Percentiles rank a stretch among this genome's conserved stretches.
phyloP scores from a whole-genome alignment of 2,113 vertebrate genomes.

The Eulacestoma nigropectus region DNA sequence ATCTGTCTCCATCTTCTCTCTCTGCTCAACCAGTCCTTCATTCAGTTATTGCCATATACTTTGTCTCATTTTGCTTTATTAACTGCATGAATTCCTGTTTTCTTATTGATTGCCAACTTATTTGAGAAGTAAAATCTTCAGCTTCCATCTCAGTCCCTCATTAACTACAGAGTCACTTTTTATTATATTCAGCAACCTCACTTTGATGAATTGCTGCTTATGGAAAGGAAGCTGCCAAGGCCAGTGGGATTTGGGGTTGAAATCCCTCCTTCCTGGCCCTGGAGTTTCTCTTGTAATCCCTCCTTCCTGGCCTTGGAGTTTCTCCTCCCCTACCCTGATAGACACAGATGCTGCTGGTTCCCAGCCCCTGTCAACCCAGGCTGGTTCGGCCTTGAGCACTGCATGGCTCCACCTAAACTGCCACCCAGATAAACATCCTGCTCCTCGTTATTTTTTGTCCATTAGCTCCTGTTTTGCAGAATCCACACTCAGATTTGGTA shows the following conservation, averaged over 20 bases:
- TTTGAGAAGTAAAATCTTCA: background rate
- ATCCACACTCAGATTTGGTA: background rate
- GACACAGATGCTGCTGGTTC: background rate
- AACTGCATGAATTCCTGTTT: background rate
- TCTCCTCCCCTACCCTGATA: accelerated
- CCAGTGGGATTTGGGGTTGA: background rate
- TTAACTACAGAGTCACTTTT: background rate
- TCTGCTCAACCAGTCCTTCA: background rate
- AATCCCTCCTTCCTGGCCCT: background rate
- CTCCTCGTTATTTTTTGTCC: background rate
- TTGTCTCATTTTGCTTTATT: background rate
- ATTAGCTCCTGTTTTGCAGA: background rate
- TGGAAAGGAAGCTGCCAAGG: background rate
- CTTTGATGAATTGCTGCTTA: background rate
- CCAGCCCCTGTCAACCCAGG: background rate
- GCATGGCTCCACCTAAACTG: background rate
- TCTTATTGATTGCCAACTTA: background rate
- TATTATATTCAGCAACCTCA: background rate
- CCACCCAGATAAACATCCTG: background rate
- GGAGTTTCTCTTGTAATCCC: background rate
- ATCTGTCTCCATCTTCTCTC: background rate
- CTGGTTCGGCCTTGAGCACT: background rate
- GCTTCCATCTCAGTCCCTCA: background rate
- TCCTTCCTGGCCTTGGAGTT: background rate
- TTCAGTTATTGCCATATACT: background rate